Evolutionary conservation across 2,888 invertebrate species (phyloP).

Genomic region (Ectemnius cavifrons): DNA sequence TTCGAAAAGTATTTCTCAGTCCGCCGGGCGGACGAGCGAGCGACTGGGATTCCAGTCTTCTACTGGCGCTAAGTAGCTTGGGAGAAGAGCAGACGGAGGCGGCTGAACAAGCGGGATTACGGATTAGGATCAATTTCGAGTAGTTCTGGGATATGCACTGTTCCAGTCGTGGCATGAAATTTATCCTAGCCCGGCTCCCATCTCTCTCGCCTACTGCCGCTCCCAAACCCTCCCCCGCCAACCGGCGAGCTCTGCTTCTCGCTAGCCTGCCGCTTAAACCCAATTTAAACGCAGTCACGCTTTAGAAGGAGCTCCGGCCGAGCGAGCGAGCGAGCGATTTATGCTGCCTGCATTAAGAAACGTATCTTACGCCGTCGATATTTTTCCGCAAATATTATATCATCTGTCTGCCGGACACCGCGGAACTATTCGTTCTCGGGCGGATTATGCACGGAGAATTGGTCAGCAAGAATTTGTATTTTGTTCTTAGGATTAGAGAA

Average conservation of each 20-base stretch:
- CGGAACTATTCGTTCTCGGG: no score
- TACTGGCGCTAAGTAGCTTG: slow-evolving; percentile 68
- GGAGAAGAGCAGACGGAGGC: slow-evolving; percentile 72
- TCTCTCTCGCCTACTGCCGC: slow-evolving; percentile 12
- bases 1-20: slow-evolving; percentile 25
- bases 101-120: slow-evolving; percentile 75
- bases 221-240: background rate
- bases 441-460: no score
- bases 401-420: background rate
- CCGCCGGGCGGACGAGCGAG: slow-evolving; percentile 8
- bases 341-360: background rate
- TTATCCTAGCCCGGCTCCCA: slow-evolving; percentile 34
- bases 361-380: background rate
- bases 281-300: slow-evolving; percentile 45
- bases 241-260: no score
- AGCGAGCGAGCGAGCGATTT: slow-evolving; percentile 7
- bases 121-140: slow-evolving; percentile 77
- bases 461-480: no score
- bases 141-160: slow-evolving; percentile 72
- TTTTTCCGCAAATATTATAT: background rate
- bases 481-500: no score
- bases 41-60: no score
- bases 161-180: slow-evolving; percentile 53
- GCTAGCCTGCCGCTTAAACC: background rate
- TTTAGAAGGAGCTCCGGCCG: slow-evolving; percentile 17